These are phyloP conservation scores for Phaetusa simplex DNA, from an alignment of 2,113 vertebrate genomes.

Conservation along the genomic window DNA sequence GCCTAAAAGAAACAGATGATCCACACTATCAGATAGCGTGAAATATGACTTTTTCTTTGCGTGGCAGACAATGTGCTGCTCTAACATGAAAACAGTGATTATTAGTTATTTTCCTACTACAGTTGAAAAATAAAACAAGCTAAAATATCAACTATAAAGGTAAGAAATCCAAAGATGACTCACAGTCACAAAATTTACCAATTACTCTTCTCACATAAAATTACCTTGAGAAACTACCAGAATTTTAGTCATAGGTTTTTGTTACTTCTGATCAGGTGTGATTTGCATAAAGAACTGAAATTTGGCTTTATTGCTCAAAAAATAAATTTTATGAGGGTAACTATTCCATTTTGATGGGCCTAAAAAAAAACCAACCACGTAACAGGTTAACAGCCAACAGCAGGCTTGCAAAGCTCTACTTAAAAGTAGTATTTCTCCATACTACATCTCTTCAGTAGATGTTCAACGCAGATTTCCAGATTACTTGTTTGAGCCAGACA, in stretches of 20 bases:
- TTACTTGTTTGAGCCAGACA: background rate
- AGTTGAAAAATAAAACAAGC: background rate
- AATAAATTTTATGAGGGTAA: background rate
- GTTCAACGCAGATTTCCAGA: background rate
- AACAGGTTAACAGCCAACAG: background rate
- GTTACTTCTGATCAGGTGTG: background rate
- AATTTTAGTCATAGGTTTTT: background rate
- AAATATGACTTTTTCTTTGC: background rate
- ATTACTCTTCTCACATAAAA: background rate
- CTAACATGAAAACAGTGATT: background rate
- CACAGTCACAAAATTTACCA: background rate
- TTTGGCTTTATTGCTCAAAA: background rate
- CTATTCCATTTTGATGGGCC: background rate
- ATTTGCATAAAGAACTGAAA: background rate
- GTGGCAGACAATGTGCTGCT: background rate
- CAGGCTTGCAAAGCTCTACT: background rate
- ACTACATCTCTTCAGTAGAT: background rate
- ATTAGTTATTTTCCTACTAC: background rate
- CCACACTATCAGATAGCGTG: background rate
- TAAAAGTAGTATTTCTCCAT: background rate
- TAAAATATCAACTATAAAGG: background rate
- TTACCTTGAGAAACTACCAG: background rate
- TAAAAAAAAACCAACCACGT: background rate
- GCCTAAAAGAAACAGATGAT: background rate
- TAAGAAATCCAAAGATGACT: background rate